Evolutionary conservation across 2,888 invertebrate species (phyloP), one percentile per base, ranked within the genome.

Genomic region (Asteroscopus sphinx): DNA sequence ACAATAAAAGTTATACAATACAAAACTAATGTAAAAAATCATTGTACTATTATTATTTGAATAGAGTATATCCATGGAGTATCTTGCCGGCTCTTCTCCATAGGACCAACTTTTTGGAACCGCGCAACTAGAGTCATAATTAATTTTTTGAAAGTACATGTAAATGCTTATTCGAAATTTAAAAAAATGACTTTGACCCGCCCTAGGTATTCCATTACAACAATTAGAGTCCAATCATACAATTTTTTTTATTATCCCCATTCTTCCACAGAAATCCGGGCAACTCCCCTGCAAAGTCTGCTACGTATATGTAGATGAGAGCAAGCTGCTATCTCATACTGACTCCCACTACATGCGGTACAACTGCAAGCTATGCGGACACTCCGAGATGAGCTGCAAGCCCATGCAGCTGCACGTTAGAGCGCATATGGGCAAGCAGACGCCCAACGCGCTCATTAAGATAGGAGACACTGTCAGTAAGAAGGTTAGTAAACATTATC

Each of bases 211-310:
- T n/a, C n/a, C n/a, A n/a, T n/a, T n/a, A n/a, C n/a, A n/a, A n/a
- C n/a, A n/a, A n/a, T n/a, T n/a, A n/a, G n/a, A n/a, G n/a, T 4
- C 17, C 17, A 2, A 21, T 3, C 17, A 21, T 21, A 3, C 4
- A 21, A 2, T 21, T 21, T 3, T 21, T 21, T 21, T 21, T 21
- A 21, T 21, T 21, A 12, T 30, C 37, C 0, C 15, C 7, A 8
- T 30, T 36, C n/a, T 7, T n/a, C 11, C 1, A 9, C 47, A 68
- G 90, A 89, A 85, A 81, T 81, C 81, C 0, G 86, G 80, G 0
- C 72, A 77, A 5, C 67, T 74, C 0, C 74, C 91, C 0, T 93
- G 93, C 63, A 87, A 86, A 48, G 81, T 92, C 0, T 93, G 93
- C 68, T 93, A 89, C 71, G 71, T 85, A 1, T 92, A 89, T 55